Evolutionary conservation across 2,888 invertebrate genomes (phyloP), one percentile per base, ranked within the genome.

Genomic region (Muschampia plurimacula): DNA sequence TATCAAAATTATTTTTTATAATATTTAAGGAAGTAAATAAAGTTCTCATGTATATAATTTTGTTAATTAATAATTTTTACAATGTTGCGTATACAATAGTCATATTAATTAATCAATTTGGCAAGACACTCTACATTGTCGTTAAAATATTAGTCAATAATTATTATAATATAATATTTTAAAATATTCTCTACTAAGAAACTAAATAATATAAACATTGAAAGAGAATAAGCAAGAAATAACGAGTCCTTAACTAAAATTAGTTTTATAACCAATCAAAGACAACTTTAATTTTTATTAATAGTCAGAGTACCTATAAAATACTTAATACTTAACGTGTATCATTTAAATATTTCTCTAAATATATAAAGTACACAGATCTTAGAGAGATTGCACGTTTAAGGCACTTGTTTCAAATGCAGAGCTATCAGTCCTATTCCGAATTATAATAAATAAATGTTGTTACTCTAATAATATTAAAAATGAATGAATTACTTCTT

Each of bases 341-440:
- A 73, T 69, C 75, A 73, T 75, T 74, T 76, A 74, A 75, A 77
- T 76, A 77, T 75, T 77, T 75, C 32, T 49, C n/a, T 73, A 75
- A 76, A 77, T 76, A 76, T 75, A 74, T 69, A 72, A 76, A 76
- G 75, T 75, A 77, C 73, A 74, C 68, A 72, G 71, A 72, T 72
- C 60, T 60, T 69, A 49, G 8, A 10, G 71, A 75, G 80, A 83
- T 82, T 83, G 82, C 82, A 84, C 82, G 65, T 74, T 72, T 79
- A 84, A 85, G 84, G 86, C 86, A 84, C 86, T 79, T 76, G 74
- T 76, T 77, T 74, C 74, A 83, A 85, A 84, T 84, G 83, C 84
- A 1, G 22, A 74, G 65, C 64, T 77, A 77, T 81, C 82, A 82
- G 83, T 78, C 80, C 78, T 77, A 77, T 75, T 74, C 72, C 69